Evolutionary conservation across 2,888 invertebrate species (phyloP).

Genomic region (Nasonia oneida): DNA sequence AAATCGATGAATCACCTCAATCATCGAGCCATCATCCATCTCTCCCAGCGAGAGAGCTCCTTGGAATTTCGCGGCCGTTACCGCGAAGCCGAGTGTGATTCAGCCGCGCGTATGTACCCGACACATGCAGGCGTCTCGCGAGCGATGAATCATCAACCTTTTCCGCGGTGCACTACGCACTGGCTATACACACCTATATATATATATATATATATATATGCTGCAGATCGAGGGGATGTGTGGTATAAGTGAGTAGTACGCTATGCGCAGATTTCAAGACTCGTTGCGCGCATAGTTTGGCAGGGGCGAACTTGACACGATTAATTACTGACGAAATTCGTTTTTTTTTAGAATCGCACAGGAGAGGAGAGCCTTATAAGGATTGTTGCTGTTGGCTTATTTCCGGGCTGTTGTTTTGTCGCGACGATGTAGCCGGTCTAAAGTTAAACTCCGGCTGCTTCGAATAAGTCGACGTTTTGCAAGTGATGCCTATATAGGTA

Average conservation of each 20-base stretch:
- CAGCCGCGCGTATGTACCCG: neutral
- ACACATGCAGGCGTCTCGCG: constrained; percentile 16
- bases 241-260: no score
- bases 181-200: neutral
- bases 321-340: neutral
- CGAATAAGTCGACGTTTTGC: neutral
- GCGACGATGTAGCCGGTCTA: neutral
- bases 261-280: neutral
- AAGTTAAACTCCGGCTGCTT: neutral
- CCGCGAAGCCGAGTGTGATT: constrained; percentile 34
- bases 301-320: neutral
- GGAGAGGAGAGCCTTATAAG: neutral
- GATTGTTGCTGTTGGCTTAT: neutral
- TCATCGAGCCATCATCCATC: neutral
- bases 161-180: no score
- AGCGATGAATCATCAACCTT: constrained; percentile 25
- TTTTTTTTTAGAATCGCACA: neutral
- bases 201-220: neutral
- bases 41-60: neutral
- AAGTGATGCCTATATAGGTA: neutral
- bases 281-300: neutral
- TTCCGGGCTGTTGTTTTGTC: neutral
- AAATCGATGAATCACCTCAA: constrained; percentile 23
- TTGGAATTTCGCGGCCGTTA: constrained; percentile 49
- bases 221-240: no score